Conservation (phyloP, 2,888 invertebrate species). For the Agrotis clavis region DNA sequence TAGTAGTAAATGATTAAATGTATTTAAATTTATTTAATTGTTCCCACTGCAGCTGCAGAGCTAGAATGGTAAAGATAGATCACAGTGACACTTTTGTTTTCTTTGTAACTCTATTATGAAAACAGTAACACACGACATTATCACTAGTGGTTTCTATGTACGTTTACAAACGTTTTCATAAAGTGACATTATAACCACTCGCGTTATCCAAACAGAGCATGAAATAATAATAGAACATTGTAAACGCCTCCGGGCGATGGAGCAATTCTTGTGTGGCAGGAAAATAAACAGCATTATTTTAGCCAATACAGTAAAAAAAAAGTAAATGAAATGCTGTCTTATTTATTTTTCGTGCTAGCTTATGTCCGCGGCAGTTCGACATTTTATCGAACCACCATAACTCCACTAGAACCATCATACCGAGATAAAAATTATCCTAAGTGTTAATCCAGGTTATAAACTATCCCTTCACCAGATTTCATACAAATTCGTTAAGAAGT, state of each 20-base stretch:
- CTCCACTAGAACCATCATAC: too few species aligned
- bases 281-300: neutral
- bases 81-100: neutral
- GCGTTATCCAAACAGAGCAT: neutral
- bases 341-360: conserved; percentile 1
- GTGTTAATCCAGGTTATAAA: too few species aligned
- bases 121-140: neutral
- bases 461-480: too few species aligned
- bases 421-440: too few species aligned
- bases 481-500: too few species aligned
- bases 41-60: neutral
- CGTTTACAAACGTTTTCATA: too few species aligned
- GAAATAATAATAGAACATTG: neutral
- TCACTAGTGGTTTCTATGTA: neutral
- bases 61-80: neutral
- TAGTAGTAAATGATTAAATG: too few species aligned
- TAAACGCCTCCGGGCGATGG: neutral
- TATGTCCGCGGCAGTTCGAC: neutral
- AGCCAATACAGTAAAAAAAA: neutral
- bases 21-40: too few species aligned
- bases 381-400: too few species aligned
- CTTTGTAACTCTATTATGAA: neutral
- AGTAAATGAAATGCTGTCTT: neutral
- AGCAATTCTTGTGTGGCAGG: neutral
- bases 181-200: neutral